Conservation (phyloP, 1,140 invertebrate genomes). For the Bombus huntii region DNA sequence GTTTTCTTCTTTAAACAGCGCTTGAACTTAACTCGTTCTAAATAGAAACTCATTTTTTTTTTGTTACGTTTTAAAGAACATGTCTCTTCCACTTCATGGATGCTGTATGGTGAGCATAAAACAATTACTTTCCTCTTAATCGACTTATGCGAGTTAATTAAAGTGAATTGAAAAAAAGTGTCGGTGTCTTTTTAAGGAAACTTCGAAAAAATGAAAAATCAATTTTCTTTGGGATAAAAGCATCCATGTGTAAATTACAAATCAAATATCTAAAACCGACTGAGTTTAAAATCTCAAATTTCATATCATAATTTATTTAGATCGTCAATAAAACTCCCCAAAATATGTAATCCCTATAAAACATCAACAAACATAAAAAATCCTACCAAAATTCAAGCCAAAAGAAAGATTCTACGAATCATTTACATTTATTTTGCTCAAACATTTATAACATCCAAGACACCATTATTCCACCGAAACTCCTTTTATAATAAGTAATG, state of each 20-base stretch:
- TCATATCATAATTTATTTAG: not conserved
- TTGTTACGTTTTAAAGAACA: conserved; percentile 54
- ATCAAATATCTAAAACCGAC: not conserved
- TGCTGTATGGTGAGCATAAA: conserved; percentile 46
- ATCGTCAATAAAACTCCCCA: not conserved
- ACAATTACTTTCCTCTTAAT: conserved; percentile 42
- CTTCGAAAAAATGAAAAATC: too few species aligned
- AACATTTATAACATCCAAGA: not conserved
- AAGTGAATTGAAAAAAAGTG: not conserved
- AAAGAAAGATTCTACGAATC: not conserved
- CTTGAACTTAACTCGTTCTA: conserved; percentile 26
- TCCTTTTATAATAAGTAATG: too few species aligned
- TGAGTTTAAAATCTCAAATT: not conserved
- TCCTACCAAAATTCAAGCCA: not conserved
- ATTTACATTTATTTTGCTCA: not conserved
- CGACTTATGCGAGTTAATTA: not conserved
- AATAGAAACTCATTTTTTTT: conserved; percentile 35
- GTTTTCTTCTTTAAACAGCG: not conserved
- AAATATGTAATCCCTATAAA: too few species aligned
- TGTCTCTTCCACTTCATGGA: conserved; percentile 50
- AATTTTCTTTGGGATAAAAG: not conserved
- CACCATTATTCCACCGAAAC: not conserved
- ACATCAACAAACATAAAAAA: not conserved
- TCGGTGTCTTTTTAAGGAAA: not conserved
- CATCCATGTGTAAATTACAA: conserved; percentile 7